These are phyloP conservation scores for Rhagium mordax DNA, from an alignment of 2,888 invertebrate genomes.

Conservation along the genomic window DNA sequence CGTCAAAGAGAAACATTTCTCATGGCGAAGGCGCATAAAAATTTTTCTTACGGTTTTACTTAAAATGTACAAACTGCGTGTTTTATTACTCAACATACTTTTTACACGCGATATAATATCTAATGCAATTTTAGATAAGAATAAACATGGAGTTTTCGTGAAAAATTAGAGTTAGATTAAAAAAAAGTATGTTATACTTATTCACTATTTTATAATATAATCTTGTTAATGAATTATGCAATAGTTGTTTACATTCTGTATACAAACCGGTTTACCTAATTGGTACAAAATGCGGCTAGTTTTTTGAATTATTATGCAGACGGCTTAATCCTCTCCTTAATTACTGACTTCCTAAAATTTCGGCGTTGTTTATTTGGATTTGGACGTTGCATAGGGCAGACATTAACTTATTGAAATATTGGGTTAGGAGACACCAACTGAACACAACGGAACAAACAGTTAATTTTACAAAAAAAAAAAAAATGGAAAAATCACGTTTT, in stretches of 20 bases:
- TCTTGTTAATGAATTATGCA: constrained; percentile 34
- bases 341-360: neutral
- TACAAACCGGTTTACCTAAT: constrained; percentile 59
- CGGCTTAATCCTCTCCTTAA: neutral
- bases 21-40: neutral
- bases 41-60: constrained; percentile 12
- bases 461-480: too few relatives aligned
- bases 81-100: constrained; percentile 33
- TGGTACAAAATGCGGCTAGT: constrained; percentile 39
- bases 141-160: constrained; percentile 31
- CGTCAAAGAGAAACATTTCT: too few relatives aligned
- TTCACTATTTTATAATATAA: constrained; percentile 50
- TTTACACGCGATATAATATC: constrained; percentile 35
- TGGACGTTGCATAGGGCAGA: neutral
- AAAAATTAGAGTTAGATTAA: constrained; percentile 37
- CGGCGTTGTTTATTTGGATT: neutral
- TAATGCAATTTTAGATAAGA: constrained; percentile 40
- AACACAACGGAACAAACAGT: too few relatives aligned
- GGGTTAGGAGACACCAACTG: neutral
- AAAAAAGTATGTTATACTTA: constrained; percentile 56
- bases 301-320: constrained; percentile 10
- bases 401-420: neutral
- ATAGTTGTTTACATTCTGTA: constrained; percentile 30
- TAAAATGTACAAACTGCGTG: constrained; percentile 31
- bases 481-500: too few relatives aligned